Conservation (phyloP, 2,797 vertebrate species). For the Phrynocephalus vlangalii region DNA sequence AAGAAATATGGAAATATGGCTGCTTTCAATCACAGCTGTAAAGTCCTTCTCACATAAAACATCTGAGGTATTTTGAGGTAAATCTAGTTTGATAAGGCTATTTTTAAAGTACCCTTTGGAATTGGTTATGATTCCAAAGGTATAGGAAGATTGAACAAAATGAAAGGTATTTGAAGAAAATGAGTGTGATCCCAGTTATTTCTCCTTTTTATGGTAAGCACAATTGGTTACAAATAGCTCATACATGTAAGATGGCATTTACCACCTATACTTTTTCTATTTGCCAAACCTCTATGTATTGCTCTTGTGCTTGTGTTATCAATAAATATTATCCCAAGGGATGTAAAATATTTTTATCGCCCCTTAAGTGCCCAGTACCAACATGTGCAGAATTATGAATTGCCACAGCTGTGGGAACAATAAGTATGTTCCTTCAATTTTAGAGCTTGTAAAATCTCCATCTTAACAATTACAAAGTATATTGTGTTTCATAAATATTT, state of each 20-base stretch:
- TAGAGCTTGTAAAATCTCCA: slow-evolving; percentile 28
- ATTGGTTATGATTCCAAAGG: not conserved
- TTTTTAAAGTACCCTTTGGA: not conserved
- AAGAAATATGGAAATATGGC: too few species aligned
- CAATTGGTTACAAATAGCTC: not conserved
- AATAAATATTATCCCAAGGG: not conserved
- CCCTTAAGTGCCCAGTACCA: slow-evolving; percentile 20
- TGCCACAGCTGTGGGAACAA: slow-evolving; percentile 21
- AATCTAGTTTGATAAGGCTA: not conserved
- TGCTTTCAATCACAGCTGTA: not conserved
- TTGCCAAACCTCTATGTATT: not conserved
- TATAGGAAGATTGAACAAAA: not conserved
- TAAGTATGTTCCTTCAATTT: slow-evolving; percentile 36
- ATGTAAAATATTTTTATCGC: slow-evolving; percentile 22
- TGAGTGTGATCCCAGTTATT: not conserved
- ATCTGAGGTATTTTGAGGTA: not conserved
- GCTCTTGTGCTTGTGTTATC: not conserved
- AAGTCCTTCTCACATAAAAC: not conserved
- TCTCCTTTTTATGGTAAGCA: not conserved
- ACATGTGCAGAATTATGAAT: not conserved
- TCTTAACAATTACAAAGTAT: slow-evolving; percentile 31
- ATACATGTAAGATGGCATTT: not conserved
- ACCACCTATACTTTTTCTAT: not conserved
- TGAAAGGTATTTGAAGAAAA: not conserved
- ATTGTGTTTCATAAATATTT: slow-evolving; percentile 45